Evolutionary conservation across 1,140 invertebrate genomes (phyloP).

Genomic region (Hypsibius dujardini): DNA sequence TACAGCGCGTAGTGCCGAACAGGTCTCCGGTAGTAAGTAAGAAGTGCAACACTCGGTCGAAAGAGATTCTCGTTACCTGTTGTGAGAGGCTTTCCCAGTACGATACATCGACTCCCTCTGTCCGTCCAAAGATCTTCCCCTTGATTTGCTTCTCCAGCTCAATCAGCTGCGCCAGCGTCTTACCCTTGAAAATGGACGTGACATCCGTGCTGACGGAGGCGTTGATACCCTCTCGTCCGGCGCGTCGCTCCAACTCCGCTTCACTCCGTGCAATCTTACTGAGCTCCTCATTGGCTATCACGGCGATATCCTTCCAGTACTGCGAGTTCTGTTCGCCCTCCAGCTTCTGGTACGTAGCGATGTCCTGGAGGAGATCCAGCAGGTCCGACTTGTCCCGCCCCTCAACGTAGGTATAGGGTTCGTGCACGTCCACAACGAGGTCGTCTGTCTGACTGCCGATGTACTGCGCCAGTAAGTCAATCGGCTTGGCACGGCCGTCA

Average conservation of each 20-base stretch:
- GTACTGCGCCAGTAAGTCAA: slow-evolving; percentile 89
- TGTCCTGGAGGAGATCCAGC: slow-evolving; percentile 93
- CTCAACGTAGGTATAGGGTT: slow-evolving; percentile 86
- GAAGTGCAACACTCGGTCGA: no score
- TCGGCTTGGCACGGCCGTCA: slow-evolving; percentile 87
- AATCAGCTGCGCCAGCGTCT: slow-evolving; percentile 66
- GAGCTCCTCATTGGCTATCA: slow-evolving; percentile 86
- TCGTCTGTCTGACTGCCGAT: slow-evolving; percentile 78
- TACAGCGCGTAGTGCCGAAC: no score
- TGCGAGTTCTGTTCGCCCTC: slow-evolving; percentile 56
- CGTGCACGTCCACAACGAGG: slow-evolving; percentile 88
- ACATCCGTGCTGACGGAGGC: slow-evolving; percentile 76
- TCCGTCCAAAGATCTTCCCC: slow-evolving; percentile 59
- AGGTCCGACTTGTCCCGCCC: slow-evolving; percentile 75
- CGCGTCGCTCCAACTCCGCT: slow-evolving; percentile 33
- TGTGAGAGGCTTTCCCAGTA: slow-evolving; percentile 6
- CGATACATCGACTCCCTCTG: slow-evolving; percentile 71
- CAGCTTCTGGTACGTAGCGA: slow-evolving; percentile 49
- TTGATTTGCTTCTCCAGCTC: slow-evolving; percentile 69
- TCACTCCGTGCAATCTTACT: slow-evolving; percentile 59
- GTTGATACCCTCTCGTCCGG: slow-evolving; percentile 76
- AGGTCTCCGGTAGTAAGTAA: no score
- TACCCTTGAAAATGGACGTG: slow-evolving; percentile 72
- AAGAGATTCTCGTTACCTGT: background rate
- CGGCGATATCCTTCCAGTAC: slow-evolving; percentile 93